Evolutionary conservation across 2,113 vertebrate genomes (phyloP).

Genomic region (Callipepla squamata): DNA sequence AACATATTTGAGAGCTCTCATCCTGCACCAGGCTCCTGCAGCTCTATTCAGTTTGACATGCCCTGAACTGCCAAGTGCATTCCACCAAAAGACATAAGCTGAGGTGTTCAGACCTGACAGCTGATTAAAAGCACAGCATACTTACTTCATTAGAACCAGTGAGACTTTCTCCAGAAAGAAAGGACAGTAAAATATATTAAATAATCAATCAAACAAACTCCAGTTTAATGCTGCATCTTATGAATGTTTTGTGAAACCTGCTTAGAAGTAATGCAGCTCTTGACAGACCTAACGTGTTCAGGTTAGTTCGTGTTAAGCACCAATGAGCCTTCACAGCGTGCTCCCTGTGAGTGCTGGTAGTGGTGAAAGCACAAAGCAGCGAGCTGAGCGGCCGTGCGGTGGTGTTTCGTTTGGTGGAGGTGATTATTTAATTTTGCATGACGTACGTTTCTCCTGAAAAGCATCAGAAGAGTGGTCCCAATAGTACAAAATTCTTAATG

Average conservation of each 20-base stretch:
- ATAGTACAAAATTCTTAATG: neutral
- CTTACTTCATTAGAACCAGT: neutral
- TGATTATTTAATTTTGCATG: neutral
- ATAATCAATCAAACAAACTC: slow-evolving; percentile 3
- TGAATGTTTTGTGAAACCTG: neutral
- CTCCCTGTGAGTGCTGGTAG: neutral
- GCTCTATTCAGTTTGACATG: slow-evolving; percentile 20
- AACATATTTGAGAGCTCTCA: neutral
- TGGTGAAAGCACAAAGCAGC: neutral
- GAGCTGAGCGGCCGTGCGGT: fast-evolving
- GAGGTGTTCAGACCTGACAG: neutral
- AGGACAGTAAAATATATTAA: neutral
- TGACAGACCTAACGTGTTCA: neutral
- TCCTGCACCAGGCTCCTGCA: neutral
- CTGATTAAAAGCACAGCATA: slow-evolving; percentile 24
- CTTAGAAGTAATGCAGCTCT: neutral
- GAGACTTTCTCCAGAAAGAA: neutral
- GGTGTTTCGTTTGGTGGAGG: neutral
- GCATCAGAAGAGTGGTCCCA: neutral
- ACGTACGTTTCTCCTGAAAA: neutral
- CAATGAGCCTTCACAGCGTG: neutral
- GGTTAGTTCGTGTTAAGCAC: neutral
- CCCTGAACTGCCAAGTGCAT: neutral
- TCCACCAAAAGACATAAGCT: neutral
- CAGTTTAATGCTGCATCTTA: neutral